Conservation (phyloP, 2,797 vertebrate genomes). For the Triplophysa yarkandensis region DNA sequence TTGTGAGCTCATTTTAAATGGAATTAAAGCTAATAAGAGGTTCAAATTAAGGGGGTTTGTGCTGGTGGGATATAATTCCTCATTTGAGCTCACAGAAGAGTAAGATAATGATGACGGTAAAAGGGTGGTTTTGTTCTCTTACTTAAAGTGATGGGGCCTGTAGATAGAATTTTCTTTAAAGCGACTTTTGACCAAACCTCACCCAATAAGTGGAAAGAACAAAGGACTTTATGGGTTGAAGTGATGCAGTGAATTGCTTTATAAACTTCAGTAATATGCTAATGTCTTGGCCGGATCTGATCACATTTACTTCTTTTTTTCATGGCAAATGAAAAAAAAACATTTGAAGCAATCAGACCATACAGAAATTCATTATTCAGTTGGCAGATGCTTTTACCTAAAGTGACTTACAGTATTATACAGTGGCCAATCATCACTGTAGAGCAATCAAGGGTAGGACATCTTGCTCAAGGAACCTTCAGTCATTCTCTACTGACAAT, state of each 20-base stretch:
- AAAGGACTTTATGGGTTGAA: background rate
- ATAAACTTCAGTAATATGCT: too few relatives aligned
- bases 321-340: too few relatives aligned
- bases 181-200: background rate
- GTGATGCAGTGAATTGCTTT: background rate
- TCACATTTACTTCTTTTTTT: too few relatives aligned
- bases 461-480: too few relatives aligned
- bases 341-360: too few relatives aligned
- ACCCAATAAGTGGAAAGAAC: background rate
- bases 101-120: slow-evolving; percentile 25
- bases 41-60: slow-evolving; percentile 64
- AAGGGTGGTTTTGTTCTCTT: slow-evolving; percentile 7
- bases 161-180: background rate
- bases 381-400: too few relatives aligned
- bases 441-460: too few relatives aligned
- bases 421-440: too few relatives aligned
- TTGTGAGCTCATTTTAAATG: slow-evolving; percentile 81
- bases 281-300: too few relatives aligned
- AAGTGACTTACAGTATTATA: too few relatives aligned
- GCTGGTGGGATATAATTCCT: slow-evolving; percentile 49
- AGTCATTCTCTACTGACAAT: too few relatives aligned
- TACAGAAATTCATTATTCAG: too few relatives aligned
- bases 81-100: slow-evolving; percentile 47
- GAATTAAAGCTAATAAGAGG: slow-evolving; percentile 78
- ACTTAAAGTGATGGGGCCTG: background rate